Evolutionary conservation across 2,113 vertebrate genomes (phyloP), one percentile per base, ranked within the genome.

Genomic region (Catagonus wagneri): DNA sequence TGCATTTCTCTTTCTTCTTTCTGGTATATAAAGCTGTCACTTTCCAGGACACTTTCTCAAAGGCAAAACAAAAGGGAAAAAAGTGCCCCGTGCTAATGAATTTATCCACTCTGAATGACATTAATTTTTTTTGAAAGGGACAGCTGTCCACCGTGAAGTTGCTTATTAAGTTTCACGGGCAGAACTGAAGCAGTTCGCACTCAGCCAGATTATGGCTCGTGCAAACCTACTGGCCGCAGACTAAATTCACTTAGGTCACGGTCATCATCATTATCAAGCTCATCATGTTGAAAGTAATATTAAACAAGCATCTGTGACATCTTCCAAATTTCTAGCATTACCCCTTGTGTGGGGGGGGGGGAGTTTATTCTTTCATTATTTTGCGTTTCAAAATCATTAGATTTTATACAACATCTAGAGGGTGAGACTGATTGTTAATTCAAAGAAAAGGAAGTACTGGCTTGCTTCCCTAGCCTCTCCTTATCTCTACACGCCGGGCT

Each of bases 1-100:
- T 58, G 8, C 0, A 44, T 68, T 75, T 85, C 25, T 74, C 19
- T 61, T 68, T 89, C 63, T 92, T 83, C 34, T 74, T 60, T 50
- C 50, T 76, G 2, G 50, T 63, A 75, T 56, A 36, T 63, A 83
- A 83, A 88, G 36, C 22, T 80, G 20, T 22, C 76, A n/a, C 63
- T 90, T 56, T 36, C 76, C 60, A 58, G 39, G 54, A 78, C 32
- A 44, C 17, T 54, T 32, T 61, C 34, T 93, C 10, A 61, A 94
- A 76, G 50, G 20, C 54, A 88, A 89, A 75, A 61, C 36, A 54
- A 71, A 90, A 90, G 89, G 54, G 34, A 29, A 83, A 93, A 80
- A 89, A 2, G 36, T 69, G 39, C 39, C 29, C 3, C 27, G 54
- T 2, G n/a, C 60, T 90, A 60, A 74, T 58, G 25, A 29, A 89